These are phyloP conservation scores for Setipinna tenuifilis DNA, from an alignment of 2,797 vertebrate species.

Conservation along the genomic window DNA sequence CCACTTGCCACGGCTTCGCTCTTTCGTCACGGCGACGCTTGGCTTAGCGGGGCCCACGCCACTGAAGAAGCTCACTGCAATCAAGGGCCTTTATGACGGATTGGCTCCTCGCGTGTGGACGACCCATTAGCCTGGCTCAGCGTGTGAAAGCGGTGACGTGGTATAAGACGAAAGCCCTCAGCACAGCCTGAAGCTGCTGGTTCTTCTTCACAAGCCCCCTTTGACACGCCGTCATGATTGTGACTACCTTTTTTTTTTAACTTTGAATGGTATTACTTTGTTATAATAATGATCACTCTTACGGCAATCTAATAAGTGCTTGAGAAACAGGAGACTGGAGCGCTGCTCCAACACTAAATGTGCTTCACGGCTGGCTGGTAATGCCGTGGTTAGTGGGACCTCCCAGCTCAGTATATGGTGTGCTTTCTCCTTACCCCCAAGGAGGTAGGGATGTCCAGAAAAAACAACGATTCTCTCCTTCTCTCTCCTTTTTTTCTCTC, in stretches of 20 bases:
- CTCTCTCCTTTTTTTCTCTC: too few relatives aligned
- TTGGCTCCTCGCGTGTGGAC: constrained; percentile 20
- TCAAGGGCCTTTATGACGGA: constrained; percentile 32
- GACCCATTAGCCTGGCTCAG: neutral
- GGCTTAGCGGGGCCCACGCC: neutral
- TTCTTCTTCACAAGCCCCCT: too few relatives aligned
- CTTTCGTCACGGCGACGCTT: neutral
- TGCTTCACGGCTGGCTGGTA: neutral
- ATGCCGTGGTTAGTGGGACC: neutral
- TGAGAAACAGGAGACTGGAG: too few relatives aligned
- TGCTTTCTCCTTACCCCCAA: neutral
- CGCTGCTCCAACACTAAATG: neutral
- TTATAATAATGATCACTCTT: too few relatives aligned
- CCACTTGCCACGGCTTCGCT: neutral
- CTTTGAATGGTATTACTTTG: too few relatives aligned
- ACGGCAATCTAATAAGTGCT: too few relatives aligned
- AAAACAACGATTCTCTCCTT: neutral
- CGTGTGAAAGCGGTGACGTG: too few relatives aligned
- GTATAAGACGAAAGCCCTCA: too few relatives aligned
- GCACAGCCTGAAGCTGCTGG: too few relatives aligned
- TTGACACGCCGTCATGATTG: too few relatives aligned
- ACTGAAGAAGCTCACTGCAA: neutral
- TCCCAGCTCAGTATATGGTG: neutral
- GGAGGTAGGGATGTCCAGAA: neutral
- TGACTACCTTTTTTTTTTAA: too few relatives aligned